Percentiles rank a stretch among this genome's conserved stretches.
Conservation (phyloP, 2,797 vertebrate genomes). For the Poeciliopsis presidionis region DNA sequence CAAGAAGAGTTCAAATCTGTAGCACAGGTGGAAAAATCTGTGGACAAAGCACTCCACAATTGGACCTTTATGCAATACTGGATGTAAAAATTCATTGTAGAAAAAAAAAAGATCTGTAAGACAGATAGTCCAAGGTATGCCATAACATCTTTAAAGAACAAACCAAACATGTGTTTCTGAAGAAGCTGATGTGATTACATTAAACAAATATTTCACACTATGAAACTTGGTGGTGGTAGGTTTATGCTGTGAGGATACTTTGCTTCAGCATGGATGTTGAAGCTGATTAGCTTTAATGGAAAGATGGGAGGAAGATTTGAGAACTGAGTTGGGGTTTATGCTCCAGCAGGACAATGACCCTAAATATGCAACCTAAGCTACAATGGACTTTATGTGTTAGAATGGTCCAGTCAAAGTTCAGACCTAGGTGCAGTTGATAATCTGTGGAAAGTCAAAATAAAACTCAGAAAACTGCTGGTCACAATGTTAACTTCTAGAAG, state of each 20-base stretch:
- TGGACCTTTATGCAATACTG: neutral
- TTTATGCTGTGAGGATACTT: neutral
- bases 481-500: neutral
- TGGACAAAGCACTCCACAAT: neutral
- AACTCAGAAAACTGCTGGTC: neutral
- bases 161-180: neutral
- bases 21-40: neutral
- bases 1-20: neutral
- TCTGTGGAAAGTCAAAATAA: neutral
- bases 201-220: neutral
- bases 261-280: neutral
- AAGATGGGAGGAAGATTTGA: neutral
- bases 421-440: neutral
- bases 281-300: neutral
- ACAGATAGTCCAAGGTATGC: neutral
- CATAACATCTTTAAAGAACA: neutral
- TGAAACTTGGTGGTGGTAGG: neutral
- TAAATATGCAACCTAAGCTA: neutral
- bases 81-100: neutral
- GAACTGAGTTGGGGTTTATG: neutral
- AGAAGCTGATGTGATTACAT: neutral
- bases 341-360: neutral
- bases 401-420: conserved; percentile 2
- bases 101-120: neutral
- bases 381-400: neutral